Evolutionary conservation across 1,140 invertebrate species (phyloP).

Genomic region (Listronotus oregonensis): DNA sequence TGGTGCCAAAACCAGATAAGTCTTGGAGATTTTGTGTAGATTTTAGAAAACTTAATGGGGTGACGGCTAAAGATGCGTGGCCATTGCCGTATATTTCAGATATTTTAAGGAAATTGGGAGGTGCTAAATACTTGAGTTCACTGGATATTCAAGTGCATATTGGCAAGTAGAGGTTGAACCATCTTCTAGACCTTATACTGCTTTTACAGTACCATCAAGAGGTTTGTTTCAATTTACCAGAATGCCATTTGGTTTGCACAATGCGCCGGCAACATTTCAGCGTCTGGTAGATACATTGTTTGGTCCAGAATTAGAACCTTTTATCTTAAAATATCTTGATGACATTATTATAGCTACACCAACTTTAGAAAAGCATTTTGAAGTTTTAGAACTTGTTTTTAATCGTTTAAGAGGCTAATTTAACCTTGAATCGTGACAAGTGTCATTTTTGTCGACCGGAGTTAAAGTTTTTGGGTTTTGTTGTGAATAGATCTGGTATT

Average conservation of each 20-base stretch:
- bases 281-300: constrained; percentile 48
- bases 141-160: no score
- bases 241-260: not conserved
- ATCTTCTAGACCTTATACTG: no score
- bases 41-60: no score
- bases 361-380: constrained; percentile 44
- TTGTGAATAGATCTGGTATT: constrained; percentile 3
- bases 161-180: no score
- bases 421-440: constrained; percentile 32
- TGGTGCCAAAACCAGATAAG: constrained; percentile 27
- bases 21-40: no score
- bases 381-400: constrained; percentile 31
- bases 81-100: no score
- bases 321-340: constrained; percentile 47
- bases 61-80: no score
- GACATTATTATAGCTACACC: constrained; percentile 51
- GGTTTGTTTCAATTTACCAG: no score
- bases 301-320: constrained; percentile 40
- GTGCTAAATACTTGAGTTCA: not conserved
- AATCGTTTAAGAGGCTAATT: constrained; percentile 22
- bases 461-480: constrained; percentile 14
- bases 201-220: no score
- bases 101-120: no score
- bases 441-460: constrained; percentile 4
- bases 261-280: constrained; percentile 18